Conservation (phyloP, 2,888 invertebrate genomes). For the Capitulum mitella region DNA sequence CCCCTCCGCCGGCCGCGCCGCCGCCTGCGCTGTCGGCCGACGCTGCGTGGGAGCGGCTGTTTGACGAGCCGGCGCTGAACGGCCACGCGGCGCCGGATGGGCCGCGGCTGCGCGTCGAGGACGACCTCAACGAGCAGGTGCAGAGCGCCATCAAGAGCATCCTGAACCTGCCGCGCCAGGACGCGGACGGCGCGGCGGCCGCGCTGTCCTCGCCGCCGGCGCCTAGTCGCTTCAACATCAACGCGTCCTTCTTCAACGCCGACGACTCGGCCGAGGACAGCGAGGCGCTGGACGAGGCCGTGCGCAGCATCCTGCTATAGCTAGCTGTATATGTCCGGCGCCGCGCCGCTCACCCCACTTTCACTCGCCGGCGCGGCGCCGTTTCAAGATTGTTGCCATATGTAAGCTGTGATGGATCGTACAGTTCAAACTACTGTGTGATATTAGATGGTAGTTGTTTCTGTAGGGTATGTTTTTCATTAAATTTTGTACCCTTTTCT, state of each 20-base stretch:
- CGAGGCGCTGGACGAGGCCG: slow-evolving; percentile 22
- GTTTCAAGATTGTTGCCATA: background rate
- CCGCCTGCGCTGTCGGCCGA: background rate
- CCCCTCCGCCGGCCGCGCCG: background rate
- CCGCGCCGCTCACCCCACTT: too few relatives aligned
- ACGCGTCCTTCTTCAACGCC: slow-evolving; percentile 21
- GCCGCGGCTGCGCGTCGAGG: background rate
- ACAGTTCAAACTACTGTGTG: slow-evolving; percentile 25
- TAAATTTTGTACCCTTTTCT: slow-evolving; percentile 25
- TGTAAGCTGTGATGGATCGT: slow-evolving; percentile 20
- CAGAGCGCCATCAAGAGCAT: slow-evolving; percentile 39
- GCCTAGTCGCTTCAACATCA: slow-evolving; percentile 19
- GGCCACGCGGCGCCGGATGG: background rate
- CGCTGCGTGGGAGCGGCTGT: background rate
- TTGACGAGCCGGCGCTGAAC: slow-evolving; percentile 17
- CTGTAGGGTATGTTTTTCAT: slow-evolving; percentile 23
- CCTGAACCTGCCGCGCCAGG: slow-evolving; percentile 31
- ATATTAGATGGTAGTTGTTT: slow-evolving; percentile 20
- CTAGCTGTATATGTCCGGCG: too few relatives aligned
- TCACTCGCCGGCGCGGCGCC: too few relatives aligned
- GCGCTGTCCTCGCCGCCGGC: background rate
- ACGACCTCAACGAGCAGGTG: slow-evolving; percentile 37
- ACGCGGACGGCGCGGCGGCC: background rate
- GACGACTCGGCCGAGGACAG: background rate
- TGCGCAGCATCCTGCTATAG: slow-evolving; percentile 15